phyloP scores from a whole-genome alignment of 2,797 vertebrate genomes.

The Choloepus didactylus region DNA sequence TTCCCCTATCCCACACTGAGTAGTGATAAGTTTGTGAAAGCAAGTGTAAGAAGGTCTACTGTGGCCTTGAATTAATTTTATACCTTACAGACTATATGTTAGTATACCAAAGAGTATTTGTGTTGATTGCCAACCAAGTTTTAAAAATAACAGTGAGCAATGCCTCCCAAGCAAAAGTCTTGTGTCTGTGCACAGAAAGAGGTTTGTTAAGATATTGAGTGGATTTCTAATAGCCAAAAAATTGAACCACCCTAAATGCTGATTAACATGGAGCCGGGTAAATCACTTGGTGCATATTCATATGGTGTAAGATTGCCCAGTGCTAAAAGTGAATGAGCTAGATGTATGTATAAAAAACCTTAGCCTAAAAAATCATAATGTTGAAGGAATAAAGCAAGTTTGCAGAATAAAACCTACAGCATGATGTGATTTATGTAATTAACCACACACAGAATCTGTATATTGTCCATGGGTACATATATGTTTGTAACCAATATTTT shows the following conservation, averaged over 20 bases:
- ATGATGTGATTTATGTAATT: conserved; percentile 27
- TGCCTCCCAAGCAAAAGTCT: not conserved
- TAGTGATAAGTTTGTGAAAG: not conserved
- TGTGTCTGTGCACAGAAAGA: not conserved
- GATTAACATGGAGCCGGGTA: not conserved
- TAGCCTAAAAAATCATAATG: not conserved
- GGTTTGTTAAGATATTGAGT: not conserved
- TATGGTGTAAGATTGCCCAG: not conserved
- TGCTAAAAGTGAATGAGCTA: not conserved
- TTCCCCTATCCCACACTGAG: not conserved
- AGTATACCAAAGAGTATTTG: not conserved
- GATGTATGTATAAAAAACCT: not conserved
- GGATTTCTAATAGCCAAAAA: conserved; percentile 35
- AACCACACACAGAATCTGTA: not conserved
- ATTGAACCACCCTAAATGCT: not conserved
- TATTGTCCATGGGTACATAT: not conserved
- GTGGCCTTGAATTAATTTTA: not conserved
- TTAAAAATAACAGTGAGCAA: not conserved
- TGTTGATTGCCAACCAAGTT: not conserved
- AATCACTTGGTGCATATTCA: not conserved
- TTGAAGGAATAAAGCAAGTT: not conserved
- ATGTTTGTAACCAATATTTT: not conserved
- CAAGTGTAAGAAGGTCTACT: not conserved
- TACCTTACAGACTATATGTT: not conserved
- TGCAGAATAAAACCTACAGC: not conserved